phyloP scores from a whole-genome alignment of 2,888 invertebrate species.

The Stomorhina lunata region DNA sequence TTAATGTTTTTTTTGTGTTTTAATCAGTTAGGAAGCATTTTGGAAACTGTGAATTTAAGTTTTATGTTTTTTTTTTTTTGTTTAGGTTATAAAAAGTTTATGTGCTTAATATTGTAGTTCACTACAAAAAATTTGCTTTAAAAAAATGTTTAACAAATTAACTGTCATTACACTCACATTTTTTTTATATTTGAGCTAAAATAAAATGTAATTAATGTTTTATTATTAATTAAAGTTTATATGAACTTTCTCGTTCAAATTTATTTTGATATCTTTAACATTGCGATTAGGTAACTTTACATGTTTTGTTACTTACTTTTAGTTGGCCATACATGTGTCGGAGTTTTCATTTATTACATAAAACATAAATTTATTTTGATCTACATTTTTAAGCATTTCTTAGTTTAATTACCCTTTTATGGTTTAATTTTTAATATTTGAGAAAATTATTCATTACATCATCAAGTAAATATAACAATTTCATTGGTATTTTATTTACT shows the following conservation, averaged over 20 bases:
- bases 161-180: not conserved
- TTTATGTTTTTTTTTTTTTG: not conserved
- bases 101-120: not conserved
- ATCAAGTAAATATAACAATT: no score
- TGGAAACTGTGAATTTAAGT: no score
- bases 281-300: slow-evolving; percentile 25
- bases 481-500: not conserved
- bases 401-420: no score
- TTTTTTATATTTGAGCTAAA: not conserved
- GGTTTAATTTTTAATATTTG: not conserved
- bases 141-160: not conserved
- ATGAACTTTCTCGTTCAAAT: slow-evolving; percentile 38
- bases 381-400: no score
- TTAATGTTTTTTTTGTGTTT: not conserved
- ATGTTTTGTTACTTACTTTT: not conserved
- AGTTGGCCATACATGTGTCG: no score
- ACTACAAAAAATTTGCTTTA: not conserved
- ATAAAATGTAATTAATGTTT: not conserved
- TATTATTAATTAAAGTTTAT: slow-evolving; percentile 33
- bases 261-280: no score
- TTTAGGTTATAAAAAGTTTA: not conserved
- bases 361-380: not conserved
- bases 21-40: no score
- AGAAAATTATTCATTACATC: not conserved
- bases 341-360: not conserved